These are phyloP conservation scores for Neosilurus mollespiculum DNA, from an alignment of 2,797 vertebrate species.

Conservation along the genomic window DNA sequence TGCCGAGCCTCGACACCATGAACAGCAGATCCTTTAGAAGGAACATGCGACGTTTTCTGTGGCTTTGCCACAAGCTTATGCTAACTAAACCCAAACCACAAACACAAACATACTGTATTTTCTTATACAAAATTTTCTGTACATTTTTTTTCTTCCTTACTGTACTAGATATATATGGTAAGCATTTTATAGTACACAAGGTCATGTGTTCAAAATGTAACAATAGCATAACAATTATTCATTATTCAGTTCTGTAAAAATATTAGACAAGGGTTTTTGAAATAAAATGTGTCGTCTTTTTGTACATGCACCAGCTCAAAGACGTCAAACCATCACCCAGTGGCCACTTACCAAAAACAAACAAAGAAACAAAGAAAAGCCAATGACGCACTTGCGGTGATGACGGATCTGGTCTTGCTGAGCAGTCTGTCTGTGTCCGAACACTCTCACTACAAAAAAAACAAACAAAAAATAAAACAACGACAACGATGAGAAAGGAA, in stretches of 20 bases:
- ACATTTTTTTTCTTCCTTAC: conserved; percentile 59
- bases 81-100: conserved; percentile 58
- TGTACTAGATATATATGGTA: conserved; percentile 61
- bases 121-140: conserved; percentile 62
- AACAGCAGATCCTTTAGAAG: conserved; percentile 55
- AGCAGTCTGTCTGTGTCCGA: conserved; percentile 31
- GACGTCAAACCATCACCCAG: conserved; percentile 56
- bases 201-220: conserved; percentile 64
- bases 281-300: conserved; percentile 50
- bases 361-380: neutral
- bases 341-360: conserved; percentile 42
- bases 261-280: conserved; percentile 53
- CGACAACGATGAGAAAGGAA: conserved; percentile 16
- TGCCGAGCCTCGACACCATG: conserved; percentile 20
- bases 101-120: conserved; percentile 52
- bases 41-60: conserved; percentile 50
- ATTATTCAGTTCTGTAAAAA: conserved; percentile 57
- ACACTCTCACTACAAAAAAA: conserved; percentile 17
- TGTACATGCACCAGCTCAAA: conserved; percentile 62
- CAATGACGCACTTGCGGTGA: conserved; percentile 29
- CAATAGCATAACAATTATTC: conserved; percentile 57
- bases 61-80: conserved; percentile 63
- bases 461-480: conserved; percentile 23
- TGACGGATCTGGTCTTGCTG: conserved; percentile 1
- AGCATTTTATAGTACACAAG: conserved; percentile 64